Percentiles rank a stretch among this genome's conserved stretches.
Evolutionary conservation across 2,888 invertebrate species (phyloP).

Genomic region (Carpatolechia fugitivella): DNA sequence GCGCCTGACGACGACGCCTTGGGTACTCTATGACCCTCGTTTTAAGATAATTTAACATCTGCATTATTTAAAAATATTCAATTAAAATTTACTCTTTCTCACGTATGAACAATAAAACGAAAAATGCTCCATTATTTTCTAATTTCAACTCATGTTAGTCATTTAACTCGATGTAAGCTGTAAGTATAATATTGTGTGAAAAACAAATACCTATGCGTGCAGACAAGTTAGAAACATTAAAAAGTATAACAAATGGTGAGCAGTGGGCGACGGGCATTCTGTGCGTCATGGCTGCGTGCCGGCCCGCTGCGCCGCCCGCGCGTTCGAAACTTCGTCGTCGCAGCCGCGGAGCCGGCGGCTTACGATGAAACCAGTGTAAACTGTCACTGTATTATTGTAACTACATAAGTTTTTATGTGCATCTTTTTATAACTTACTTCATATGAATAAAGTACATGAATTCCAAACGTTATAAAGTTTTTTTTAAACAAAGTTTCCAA

Average conservation of each 20-base stretch:
- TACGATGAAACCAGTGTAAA: slow-evolving; percentile 32
- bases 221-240: not conserved
- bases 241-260: slow-evolving; percentile 12
- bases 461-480: too few relatives aligned
- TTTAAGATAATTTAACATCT: too few relatives aligned
- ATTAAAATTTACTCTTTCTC: not conserved
- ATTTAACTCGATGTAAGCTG: not conserved
- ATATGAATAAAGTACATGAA: not conserved
- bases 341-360: slow-evolving; percentile 14
- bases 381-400: too few relatives aligned
- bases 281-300: slow-evolving; percentile 14
- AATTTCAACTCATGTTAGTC: not conserved
- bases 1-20: slow-evolving; percentile 9
- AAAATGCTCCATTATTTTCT: not conserved
- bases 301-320: slow-evolving; percentile 4
- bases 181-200: too few relatives aligned
- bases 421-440: slow-evolving; percentile 6
- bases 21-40: too few relatives aligned
- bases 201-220: too few relatives aligned
- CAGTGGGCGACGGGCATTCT: not conserved
- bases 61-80: not conserved
- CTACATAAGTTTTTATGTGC: slow-evolving; percentile 11
- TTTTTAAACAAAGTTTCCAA: too few relatives aligned
- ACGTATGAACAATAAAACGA: not conserved
- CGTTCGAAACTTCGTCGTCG: slow-evolving; percentile 5